Conservation (phyloP, 2,888 invertebrate genomes). For the Tiphia femorata region DNA sequence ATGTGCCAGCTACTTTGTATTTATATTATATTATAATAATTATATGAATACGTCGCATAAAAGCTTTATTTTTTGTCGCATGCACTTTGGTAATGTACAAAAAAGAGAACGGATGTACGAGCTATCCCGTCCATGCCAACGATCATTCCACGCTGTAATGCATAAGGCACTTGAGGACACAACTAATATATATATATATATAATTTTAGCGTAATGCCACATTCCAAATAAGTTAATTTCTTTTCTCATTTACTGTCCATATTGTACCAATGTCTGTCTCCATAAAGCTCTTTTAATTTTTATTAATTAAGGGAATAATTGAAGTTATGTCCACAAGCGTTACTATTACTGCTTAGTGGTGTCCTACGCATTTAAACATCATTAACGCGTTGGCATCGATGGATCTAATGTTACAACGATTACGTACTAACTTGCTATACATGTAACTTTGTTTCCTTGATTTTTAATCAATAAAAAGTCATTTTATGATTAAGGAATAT, state of each 20-base stretch:
- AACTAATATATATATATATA: no score
- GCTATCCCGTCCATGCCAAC: background rate
- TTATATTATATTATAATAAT: conserved; percentile 56
- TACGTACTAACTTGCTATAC: conserved; percentile 31
- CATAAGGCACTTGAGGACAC: no score
- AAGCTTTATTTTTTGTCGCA: conserved; percentile 51
- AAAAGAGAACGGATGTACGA: conserved; percentile 2
- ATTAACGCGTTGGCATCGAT: conserved; percentile 26
- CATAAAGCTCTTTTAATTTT: no score
- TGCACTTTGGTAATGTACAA: conserved; percentile 37
- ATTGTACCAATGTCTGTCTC: no score
- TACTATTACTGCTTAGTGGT: background rate
- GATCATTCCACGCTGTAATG: background rate
- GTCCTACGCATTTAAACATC: background rate
- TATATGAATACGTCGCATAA: conserved; percentile 44
- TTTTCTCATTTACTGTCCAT: no score
- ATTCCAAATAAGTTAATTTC: no score
- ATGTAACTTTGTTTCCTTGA: conserved; percentile 54
- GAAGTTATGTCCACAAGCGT: no score
- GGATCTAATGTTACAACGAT: conserved; percentile 25
- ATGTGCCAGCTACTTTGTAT: conserved; percentile 65
- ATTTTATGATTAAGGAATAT: conserved; percentile 38
- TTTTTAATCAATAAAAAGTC: conserved; percentile 57
- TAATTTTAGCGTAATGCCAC: no score
- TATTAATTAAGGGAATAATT: no score